phyloP scores from a whole-genome alignment of 2,888 invertebrate genomes.

The Mantis religiosa region DNA sequence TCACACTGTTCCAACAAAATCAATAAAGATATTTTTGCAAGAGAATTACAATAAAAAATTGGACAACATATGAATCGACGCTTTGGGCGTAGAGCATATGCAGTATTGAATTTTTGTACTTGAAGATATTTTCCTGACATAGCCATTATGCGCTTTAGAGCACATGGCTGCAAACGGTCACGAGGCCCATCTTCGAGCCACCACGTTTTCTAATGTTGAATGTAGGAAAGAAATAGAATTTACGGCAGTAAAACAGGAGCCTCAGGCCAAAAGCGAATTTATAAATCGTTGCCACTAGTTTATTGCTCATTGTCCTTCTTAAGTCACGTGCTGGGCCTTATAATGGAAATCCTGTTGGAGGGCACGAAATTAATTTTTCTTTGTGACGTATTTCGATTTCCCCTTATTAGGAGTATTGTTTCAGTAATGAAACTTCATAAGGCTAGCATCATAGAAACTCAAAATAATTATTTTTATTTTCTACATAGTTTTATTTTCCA shows the following conservation, averaged over 20 bases:
- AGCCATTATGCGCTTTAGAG: too few relatives aligned
- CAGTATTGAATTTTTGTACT: too few relatives aligned
- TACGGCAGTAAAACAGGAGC: background rate
- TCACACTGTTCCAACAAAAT: too few relatives aligned
- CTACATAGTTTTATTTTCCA: too few relatives aligned
- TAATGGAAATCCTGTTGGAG: background rate
- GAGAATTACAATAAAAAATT: too few relatives aligned
- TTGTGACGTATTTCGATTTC: background rate
- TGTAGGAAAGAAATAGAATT: background rate
- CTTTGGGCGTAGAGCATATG: too few relatives aligned
- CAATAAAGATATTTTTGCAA: too few relatives aligned
- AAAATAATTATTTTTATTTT: too few relatives aligned
- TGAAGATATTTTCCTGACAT: too few relatives aligned
- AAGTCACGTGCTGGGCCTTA: background rate
- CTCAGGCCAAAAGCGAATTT: background rate
- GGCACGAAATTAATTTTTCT: background rate
- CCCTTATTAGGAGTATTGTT: background rate
- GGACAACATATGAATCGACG: too few relatives aligned
- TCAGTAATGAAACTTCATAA: background rate
- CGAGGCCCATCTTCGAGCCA: background rate
- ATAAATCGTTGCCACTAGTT: background rate
- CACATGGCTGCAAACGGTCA: background rate
- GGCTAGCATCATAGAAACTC: too few relatives aligned
- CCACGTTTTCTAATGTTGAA: background rate
- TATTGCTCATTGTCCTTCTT: background rate